Conservation (phyloP, 1,140 invertebrate genomes). For the Caenorhabditis briggsae region DNA sequence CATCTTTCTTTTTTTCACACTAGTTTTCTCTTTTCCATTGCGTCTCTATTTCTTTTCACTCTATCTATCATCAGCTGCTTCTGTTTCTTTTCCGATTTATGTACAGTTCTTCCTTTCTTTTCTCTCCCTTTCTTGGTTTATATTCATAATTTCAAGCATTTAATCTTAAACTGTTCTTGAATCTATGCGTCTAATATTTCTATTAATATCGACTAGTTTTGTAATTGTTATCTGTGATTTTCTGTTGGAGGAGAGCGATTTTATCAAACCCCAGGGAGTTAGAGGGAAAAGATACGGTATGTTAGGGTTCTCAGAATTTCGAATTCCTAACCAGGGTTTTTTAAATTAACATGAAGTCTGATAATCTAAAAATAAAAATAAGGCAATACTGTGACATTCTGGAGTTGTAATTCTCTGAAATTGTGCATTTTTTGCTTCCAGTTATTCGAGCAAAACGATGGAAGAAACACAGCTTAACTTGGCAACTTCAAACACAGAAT, state of each 20-base stretch:
- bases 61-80: not conserved
- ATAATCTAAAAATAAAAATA: too few species aligned
- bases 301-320: not conserved
- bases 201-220: not conserved
- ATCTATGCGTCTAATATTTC: conserved; percentile 19
- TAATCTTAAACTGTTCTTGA: not conserved
- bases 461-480: conserved; percentile 31
- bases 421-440: not conserved
- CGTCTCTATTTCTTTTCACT: conserved; percentile 1
- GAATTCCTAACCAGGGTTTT: too few species aligned
- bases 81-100: not conserved
- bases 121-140: too few species aligned
- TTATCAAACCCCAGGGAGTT: not conserved
- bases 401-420: not conserved
- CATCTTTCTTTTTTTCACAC: conserved; percentile 27
- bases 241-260: not conserved
- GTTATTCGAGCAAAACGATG: conserved; percentile 56
- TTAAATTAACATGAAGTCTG: too few species aligned
- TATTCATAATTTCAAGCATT: too few species aligned
- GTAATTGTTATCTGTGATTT: not conserved
- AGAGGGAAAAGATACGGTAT: conserved; percentile 34
- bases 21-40: conserved; percentile 17
- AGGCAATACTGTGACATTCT: too few species aligned
- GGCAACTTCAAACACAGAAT: conserved; percentile 55
- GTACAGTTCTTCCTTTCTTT: conserved; percentile 5